A percentile compares a stretch with the other conserved stretches of the same genome.
These are phyloP conservation scores for Dicyrtoma fusca DNA, from an alignment of 2,888 invertebrate species.

Conservation along the genomic window DNA sequence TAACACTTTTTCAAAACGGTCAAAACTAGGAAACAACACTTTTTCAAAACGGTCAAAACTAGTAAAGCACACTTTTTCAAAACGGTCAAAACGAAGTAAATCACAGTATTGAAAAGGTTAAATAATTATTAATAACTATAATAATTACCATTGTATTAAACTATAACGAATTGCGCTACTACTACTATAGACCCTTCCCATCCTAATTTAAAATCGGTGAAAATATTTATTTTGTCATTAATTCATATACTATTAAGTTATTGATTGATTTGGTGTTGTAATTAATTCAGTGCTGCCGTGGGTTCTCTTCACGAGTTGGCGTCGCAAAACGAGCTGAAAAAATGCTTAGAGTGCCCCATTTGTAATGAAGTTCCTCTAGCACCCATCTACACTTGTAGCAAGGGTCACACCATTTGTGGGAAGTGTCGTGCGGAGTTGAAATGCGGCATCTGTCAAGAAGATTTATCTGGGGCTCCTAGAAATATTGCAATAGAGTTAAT, in stretches of 20 bases:
- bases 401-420: slow-evolving; percentile 51
- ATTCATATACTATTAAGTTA: not conserved
- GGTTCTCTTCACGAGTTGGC: slow-evolving; percentile 48
- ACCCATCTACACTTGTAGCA: slow-evolving; percentile 51
- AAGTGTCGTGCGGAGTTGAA: slow-evolving; percentile 41
- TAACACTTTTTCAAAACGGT: too few species aligned
- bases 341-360: slow-evolving; percentile 52
- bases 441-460: slow-evolving; percentile 51
- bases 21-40: too few species aligned
- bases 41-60: too few species aligned
- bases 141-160: too few species aligned
- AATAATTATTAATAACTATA: too few species aligned
- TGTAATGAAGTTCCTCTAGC: slow-evolving; percentile 52
- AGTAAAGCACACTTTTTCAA: too few species aligned
- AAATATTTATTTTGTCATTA: not conserved
- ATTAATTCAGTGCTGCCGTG: slow-evolving; percentile 42
- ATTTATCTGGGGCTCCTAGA: slow-evolving; percentile 41
- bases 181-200: too few species aligned
- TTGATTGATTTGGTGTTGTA: not conserved
- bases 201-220: too few species aligned
- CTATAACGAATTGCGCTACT: too few species aligned
- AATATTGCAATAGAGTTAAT: slow-evolving; percentile 49
- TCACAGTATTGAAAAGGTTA: too few species aligned
- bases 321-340: slow-evolving; percentile 45
- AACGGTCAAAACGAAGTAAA: too few species aligned